Evolutionary conservation across 2,113 vertebrate genomes (phyloP).

Genomic region (Sinocyclocheilus anshuiensis): DNA sequence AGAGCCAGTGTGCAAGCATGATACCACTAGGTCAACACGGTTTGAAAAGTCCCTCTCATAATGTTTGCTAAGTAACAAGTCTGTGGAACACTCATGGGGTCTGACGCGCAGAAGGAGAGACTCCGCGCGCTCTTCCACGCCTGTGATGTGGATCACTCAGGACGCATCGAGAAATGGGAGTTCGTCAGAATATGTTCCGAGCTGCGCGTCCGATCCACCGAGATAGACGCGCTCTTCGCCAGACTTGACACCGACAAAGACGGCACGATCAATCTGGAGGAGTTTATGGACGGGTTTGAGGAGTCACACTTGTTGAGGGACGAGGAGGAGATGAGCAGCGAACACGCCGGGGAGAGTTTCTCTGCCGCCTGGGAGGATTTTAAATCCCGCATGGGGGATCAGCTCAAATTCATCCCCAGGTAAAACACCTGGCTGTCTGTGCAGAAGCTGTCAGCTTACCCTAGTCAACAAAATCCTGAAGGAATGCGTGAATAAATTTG

Average conservation of each 20-base stretch:
- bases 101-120: constrained; percentile 64
- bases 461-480: neutral
- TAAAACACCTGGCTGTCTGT: constrained; percentile 53
- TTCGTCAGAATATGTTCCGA: constrained; percentile 83
- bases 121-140: constrained; percentile 77
- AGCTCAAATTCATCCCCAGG: constrained; percentile 88
- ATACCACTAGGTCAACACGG: neutral
- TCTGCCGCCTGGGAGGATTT: constrained; percentile 82
- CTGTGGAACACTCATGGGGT: constrained; percentile 65
- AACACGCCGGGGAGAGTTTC: constrained; percentile 52
- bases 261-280: constrained; percentile 84
- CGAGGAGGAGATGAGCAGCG: constrained; percentile 45
- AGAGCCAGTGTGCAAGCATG: too few species aligned
- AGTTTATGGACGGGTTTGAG: constrained; percentile 84
- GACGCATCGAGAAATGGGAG: constrained; percentile 83
- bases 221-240: constrained; percentile 83
- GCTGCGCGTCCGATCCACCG: constrained; percentile 77
- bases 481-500: neutral
- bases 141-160: constrained; percentile 80
- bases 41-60: neutral
- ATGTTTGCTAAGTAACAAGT: neutral
- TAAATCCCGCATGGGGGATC: constrained; percentile 78
- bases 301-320: constrained; percentile 60
- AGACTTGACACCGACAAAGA: constrained; percentile 85
- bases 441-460: neutral